These are phyloP conservation scores for Hiodon alosoides DNA, from an alignment of 2,113 vertebrate species.

Conservation along the genomic window DNA sequence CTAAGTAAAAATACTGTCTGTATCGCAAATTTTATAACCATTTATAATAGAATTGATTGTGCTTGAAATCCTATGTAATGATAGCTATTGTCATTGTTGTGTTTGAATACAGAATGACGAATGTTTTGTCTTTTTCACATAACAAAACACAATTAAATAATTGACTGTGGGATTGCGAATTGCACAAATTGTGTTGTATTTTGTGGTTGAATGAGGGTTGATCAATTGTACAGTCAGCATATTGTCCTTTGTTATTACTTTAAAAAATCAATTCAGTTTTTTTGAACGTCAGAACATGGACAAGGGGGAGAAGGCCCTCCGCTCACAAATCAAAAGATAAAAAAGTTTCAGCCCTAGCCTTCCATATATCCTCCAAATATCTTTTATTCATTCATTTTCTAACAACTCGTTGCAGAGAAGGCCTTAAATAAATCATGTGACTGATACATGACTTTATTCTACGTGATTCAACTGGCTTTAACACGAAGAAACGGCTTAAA, in stretches of 20 bases:
- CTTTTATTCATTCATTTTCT: slow-evolving; percentile 44
- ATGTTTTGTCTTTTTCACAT: slow-evolving; percentile 8
- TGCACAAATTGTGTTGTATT: background rate
- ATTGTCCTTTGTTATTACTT: background rate
- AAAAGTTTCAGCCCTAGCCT: background rate
- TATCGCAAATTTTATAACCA: no score
- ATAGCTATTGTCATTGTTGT: background rate
- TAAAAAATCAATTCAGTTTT: background rate
- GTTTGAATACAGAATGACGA: slow-evolving; percentile 1
- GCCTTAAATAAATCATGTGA: slow-evolving; percentile 38
- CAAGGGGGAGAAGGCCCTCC: background rate
- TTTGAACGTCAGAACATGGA: background rate
- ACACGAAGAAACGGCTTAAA: background rate
- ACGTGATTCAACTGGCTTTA: background rate
- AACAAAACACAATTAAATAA: background rate
- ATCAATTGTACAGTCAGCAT: background rate
- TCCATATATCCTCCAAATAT: slow-evolving; percentile 12
- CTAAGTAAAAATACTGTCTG: no score
- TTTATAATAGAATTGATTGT: no score
- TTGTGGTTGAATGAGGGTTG: background rate
- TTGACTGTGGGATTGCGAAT: background rate
- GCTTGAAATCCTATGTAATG: no score
- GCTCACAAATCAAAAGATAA: background rate
- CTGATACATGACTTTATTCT: slow-evolving; percentile 32
- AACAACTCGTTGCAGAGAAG: slow-evolving; percentile 36